Evolutionary conservation across 2,888 invertebrate genomes (phyloP), one percentile per base, ranked within the genome.

Genomic region (Leistus spinibarbis): DNA sequence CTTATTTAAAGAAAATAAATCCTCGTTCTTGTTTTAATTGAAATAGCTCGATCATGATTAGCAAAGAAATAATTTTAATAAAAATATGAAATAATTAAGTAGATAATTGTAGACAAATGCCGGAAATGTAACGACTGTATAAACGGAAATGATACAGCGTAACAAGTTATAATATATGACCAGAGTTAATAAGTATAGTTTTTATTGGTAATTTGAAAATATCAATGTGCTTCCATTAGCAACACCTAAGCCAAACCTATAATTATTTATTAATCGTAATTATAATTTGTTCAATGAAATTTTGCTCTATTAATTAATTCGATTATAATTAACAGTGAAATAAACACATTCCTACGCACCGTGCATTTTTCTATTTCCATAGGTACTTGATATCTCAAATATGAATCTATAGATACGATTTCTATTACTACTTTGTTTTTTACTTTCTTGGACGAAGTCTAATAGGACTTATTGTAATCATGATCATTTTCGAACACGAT

Each of bases 211-310:
- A 60, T 40, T 10, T 20, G 17, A 20, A 57, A 60, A 60, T 60
- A 60, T 60, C 60, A 60, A 19, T 60, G 60, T 60, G 20, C 60
- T 13, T 60, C 60, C 19, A 19, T 60, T 60, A 60, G 60, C 20
- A 22, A 60, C 60, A 60, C 60, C 60, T 60, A 60, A 20, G 19
- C 17, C 60, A 20, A 40, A 64, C 53, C 20, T 54, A n/a, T 73
- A 73, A 73, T 73, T 73, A 73, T 73, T 53, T 53, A 66, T 64
- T 64, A 16, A 27, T 22, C 66, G 7, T 66, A 66, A 66, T 66
- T 66, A 66, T 23, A 60, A 73, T 67, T 60, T 67, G 20, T 67
- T 73, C 60, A 73, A 73, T 73, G 73, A 73, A 73, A 67, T 73
- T 73, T 73, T 56, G 54, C 53, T 66, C 54, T 20, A 19, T 60